Evolutionary conservation across 2,797 vertebrate species (phyloP).

Genomic region (Channa striata): DNA sequence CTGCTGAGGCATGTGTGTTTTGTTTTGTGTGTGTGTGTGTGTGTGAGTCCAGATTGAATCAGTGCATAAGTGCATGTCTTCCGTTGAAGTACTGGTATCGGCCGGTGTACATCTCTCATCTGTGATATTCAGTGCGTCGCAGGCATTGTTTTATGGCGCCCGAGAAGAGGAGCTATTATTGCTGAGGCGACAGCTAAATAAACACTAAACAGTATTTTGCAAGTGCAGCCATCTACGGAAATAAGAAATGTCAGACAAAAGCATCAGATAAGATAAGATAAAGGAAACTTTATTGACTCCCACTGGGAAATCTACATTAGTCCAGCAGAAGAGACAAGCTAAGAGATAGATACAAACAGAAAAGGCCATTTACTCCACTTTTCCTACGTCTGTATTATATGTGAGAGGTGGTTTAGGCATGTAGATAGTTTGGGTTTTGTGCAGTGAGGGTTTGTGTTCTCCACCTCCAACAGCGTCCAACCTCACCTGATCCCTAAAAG

Average conservation of each 20-base stretch:
- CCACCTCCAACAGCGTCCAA: no score
- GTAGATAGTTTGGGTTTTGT: no score
- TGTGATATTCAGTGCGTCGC: conserved; percentile 27
- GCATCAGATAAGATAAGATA: neutral
- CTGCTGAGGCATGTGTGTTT: conserved; percentile 15
- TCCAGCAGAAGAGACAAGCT: neutral
- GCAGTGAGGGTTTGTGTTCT: no score
- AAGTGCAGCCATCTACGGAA: conserved; percentile 13
- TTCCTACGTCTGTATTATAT: no score
- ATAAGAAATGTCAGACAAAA: conserved; percentile 7
- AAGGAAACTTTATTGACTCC: neutral
- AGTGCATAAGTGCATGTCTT: conserved; percentile 56
- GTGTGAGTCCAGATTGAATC: conserved; percentile 46
- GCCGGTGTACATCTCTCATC: conserved; percentile 40
- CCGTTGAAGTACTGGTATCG: conserved; percentile 42
- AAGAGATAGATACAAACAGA: neutral
- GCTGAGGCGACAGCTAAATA: conserved; percentile 35
- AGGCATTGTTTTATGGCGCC: conserved; percentile 40
- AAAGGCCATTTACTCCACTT: no score
- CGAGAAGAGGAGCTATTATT: conserved; percentile 7
- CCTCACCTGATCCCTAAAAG: no score
- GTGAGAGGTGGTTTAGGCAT: no score
- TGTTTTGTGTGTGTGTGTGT: conserved; percentile 18
- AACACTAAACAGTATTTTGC: conserved; percentile 5
- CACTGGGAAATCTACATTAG: neutral